Base-by-base conservation (phyloP, 2,888 invertebrate genomes). In the Parnassius mnemosyne region DNA sequence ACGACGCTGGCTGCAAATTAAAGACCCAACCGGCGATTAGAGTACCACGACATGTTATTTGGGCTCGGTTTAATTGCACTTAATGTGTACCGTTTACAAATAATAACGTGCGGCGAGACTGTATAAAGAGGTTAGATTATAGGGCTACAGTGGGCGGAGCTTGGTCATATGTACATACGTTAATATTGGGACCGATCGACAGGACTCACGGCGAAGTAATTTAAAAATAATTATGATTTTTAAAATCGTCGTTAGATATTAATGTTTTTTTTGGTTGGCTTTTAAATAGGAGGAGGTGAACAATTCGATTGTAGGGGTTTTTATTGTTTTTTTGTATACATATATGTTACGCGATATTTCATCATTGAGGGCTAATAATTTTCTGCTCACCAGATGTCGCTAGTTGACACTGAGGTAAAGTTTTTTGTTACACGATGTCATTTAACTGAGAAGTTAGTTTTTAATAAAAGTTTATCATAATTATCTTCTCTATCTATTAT, bases 21-120 rank as follows among this genome's bases (percentile, higher is more conserved):
- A 62, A 68, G 72, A 69, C 68, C 67, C 72, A 73, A 65, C 76
- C 71, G 64, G 54, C 72, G 70, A 79, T 83, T 82, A 77, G 70
- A 68, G 67, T 2, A 67, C 66, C 67, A 68, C 74, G 66, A 63
- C 70, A 69, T 78, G 75, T 80, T 78, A 81, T 83, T 84, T 80
- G 69, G 76, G 61, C 67, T 73, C 70, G 71, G 69, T 75, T 78
- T 84, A 84, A 84, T 85, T 77, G 73, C 69, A 69, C 74, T 73
- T 79, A 81, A 83, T 80, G 75, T 71, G 74, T 66, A 70, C 70
- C 76, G 76, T 77, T 82, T 78, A 81, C 75, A 79, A 80, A 80
- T 82, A 81, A 83, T 76, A 73, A 72, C 66, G 71, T 66, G 65
- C 67, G 69, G 69, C 71, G 72, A 66, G 70, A 67, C 65, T 73